A percentile compares a stretch with the other conserved stretches of the same genome.
phyloP scores from a whole-genome alignment of 23 tunicate genomes.

The Styela clava region DNA sequence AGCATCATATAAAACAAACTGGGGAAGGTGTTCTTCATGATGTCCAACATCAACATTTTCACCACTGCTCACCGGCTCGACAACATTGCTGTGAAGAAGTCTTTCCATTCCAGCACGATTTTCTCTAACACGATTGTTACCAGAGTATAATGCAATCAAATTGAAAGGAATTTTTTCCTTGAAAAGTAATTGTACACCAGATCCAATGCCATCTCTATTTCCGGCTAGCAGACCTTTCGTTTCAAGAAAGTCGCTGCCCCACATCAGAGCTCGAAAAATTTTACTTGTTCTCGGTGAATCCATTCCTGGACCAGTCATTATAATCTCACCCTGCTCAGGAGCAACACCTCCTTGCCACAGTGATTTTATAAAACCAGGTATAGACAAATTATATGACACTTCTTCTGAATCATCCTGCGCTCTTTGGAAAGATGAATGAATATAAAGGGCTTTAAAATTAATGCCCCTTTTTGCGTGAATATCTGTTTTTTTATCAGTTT shows the following conservation, averaged over 20 bases:
- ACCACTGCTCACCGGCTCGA: constrained; percentile 17
- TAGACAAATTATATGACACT: constrained; percentile 26
- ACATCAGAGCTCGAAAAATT: constrained; percentile 59
- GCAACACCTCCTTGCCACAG: constrained; percentile 56
- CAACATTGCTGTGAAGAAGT: constrained; percentile 55
- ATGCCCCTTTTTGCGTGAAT: neutral
- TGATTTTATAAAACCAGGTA: constrained; percentile 60
- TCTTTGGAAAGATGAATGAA: constrained; percentile 80
- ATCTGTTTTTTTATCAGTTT: neutral
- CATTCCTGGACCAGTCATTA: constrained; percentile 93
- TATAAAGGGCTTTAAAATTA: constrained; percentile 80
- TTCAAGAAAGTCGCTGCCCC: constrained; percentile 77
- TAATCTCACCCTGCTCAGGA: constrained; percentile 56
- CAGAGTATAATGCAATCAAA: constrained; percentile 82
- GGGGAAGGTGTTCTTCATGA: neutral
- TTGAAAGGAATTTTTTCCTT: constrained; percentile 80
- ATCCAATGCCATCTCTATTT: constrained; percentile 86
- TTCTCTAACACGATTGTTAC: constrained; percentile 50
- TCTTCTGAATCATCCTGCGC: constrained; percentile 25
- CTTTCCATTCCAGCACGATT: constrained; percentile 53
- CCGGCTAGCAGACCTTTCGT: constrained; percentile 83
- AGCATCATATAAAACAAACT: constrained; percentile 49
- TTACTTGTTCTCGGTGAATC: constrained; percentile 86
- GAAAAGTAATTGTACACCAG: constrained; percentile 84
- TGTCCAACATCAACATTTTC: neutral